These are phyloP conservation scores for Haliclystus octoradiatus DNA, from an alignment of 30 jellyfish, hydroid and myxozoan genomes.

Conservation along the genomic window DNA sequence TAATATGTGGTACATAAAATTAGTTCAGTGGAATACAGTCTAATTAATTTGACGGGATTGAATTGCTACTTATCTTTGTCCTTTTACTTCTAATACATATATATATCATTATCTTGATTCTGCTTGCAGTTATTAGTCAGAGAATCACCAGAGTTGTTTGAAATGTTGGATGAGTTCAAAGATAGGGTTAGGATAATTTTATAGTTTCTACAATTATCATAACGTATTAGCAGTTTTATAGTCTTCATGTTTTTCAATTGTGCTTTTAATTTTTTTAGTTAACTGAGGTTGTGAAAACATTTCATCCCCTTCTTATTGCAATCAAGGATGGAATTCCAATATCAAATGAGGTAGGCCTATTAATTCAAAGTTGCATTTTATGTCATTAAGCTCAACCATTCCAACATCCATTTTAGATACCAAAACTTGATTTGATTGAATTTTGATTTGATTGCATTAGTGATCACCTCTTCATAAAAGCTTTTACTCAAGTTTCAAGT, in stretches of 20 bases:
- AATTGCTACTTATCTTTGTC: no score
- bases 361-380: background rate
- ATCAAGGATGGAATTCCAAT: slow-evolving; percentile 21
- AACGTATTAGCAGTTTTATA: no score
- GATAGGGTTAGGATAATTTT: slow-evolving; percentile 65
- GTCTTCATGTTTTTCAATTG: no score
- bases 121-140: slow-evolving; percentile 43
- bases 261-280: slow-evolving; percentile 18
- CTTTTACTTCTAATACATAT: no score
- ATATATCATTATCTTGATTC: background rate
- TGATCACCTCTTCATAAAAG: no score
- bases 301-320: slow-evolving; percentile 53
- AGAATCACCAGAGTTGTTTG: slow-evolving; percentile 85
- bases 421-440: no score
- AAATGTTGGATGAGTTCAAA: slow-evolving; percentile 55
- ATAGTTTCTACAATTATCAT: no score
- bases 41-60: background rate
- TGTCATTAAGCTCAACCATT: background rate
- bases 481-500: no score
- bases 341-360: slow-evolving; percentile 36
- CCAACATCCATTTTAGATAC: no score
- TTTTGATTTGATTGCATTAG: no score
- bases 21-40: no score
- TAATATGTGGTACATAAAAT: no score
- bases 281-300: slow-evolving; percentile 33